Conservation (phyloP, 2,113 vertebrate species). For the Ahaetulla prasina region DNA sequence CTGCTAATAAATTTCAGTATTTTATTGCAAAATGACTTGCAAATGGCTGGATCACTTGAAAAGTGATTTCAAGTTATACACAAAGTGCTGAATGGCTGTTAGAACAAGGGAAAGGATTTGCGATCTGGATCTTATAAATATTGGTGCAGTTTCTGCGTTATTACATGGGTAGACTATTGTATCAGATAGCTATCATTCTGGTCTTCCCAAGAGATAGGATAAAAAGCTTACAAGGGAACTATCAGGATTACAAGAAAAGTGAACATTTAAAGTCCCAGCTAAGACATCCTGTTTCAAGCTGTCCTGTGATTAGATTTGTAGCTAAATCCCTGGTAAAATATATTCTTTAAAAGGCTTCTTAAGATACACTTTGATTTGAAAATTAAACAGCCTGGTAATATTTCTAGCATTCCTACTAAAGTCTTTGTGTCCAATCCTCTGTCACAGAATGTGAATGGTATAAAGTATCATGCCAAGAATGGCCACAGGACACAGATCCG, state of each 20-base stretch:
- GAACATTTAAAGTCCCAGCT: neutral
- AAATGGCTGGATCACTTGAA: neutral
- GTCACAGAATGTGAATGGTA: slow-evolving; percentile 94
- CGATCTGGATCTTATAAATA: neutral
- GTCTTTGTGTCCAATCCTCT: neutral
- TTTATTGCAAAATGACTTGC: neutral
- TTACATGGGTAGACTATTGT: neutral
- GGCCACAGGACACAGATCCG: slow-evolving; percentile 96
- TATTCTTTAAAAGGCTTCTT: accelerated
- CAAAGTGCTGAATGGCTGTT: neutral
- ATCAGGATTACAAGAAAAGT: neutral
- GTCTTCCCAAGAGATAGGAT: neutral
- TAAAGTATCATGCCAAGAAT: slow-evolving; percentile 99
- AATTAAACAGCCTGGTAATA: neutral
- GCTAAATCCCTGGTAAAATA: neutral
- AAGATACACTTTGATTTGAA: neutral
- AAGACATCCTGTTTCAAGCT: neutral
- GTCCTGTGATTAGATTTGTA: neutral
- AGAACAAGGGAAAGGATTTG: neutral
- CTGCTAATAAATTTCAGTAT: neutral
- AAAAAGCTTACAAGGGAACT: neutral
- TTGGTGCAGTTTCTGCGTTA: neutral
- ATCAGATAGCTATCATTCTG: neutral
- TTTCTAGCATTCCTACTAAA: neutral
- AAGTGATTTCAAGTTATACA: neutral